Evolutionary conservation across 2,113 vertebrate species (phyloP), one percentile per base, ranked within the genome.

Genomic region (Megalops atlanticus): DNA sequence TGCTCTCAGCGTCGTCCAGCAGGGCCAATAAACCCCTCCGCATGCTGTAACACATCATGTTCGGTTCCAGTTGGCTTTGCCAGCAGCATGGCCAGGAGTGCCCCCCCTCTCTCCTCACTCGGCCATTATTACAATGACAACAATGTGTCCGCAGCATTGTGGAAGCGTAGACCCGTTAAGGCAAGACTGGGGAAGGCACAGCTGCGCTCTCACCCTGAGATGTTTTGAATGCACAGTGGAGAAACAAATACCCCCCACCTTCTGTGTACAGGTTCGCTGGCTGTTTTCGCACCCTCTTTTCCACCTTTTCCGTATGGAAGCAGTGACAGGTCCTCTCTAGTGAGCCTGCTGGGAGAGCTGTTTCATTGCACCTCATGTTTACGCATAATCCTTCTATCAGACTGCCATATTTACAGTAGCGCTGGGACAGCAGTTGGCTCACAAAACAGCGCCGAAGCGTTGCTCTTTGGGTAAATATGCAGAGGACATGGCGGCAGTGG

Each of bases 361-460:
- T 0, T 68, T 41, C 54, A 64, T n/a, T 38, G 27, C 18, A 11
- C 18, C 16, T 15, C 33, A 16, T 52, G 75, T 4, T 6, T 1
- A 4, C 21, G n/a, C n/a, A 12, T 12, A 64, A 24, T 47, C 12
- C 45, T 71, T 78, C 58, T 68, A 7, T 47, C 39, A 33, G 11
- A 6, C 45, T 52, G 35, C 72, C 11, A 41, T 35, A 78, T 78
- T 82, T 78, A 73, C 45, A 21, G 68, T 47, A 10, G 11, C 18
- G n/a, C 58, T 36, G 39, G 10, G 27, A 69, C 39, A 41, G 31
- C 40, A 77, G 36, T 72, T 12, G 68, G 35, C 38, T 68, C 69
- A 0, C 18, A 11, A 47, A 39, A 14, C 39, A 58, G 38, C 16
- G 15, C 24, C 68, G 35, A 39, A 18, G 39, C 4, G 70, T 47